phyloP scores from a whole-genome alignment of 2,797 vertebrate genomes.

The Gorsachius magnificus region DNA sequence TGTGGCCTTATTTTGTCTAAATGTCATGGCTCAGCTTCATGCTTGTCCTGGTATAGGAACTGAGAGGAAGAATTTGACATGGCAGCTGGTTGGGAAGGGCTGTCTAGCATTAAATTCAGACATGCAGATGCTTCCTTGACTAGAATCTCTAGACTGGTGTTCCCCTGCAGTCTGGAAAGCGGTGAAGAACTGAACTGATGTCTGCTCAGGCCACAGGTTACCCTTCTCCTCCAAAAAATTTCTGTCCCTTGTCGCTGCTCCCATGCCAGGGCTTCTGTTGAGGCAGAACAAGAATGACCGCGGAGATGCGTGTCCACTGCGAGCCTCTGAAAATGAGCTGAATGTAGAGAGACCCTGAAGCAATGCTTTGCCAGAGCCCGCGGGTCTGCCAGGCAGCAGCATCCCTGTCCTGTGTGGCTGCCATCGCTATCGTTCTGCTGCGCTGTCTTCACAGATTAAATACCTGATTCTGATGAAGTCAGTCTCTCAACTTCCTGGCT shows the following conservation, averaged over 20 bases:
- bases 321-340: not conserved
- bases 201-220: not conserved
- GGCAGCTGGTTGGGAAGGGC: not conserved
- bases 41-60: not conserved
- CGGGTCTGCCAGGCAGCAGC: accelerated
- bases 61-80: slow-evolving; percentile 8
- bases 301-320: accelerated
- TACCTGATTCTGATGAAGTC: not conserved
- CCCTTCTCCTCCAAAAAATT: not conserved
- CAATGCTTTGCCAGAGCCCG: not conserved
- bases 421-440: not conserved
- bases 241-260: not conserved
- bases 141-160: not conserved
- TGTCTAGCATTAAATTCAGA: not conserved
- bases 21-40: not conserved
- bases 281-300: accelerated
- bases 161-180: not conserved
- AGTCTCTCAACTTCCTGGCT: not conserved
- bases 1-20: not conserved
- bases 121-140: slow-evolving; percentile 35
- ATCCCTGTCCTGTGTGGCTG: not conserved
- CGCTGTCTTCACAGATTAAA: not conserved
- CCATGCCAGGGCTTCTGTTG: not conserved
- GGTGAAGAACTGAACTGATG: not conserved
- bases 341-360: not conserved